Conservation (phyloP, 2,888 invertebrate genomes). For the Polyommatus icarus region DNA sequence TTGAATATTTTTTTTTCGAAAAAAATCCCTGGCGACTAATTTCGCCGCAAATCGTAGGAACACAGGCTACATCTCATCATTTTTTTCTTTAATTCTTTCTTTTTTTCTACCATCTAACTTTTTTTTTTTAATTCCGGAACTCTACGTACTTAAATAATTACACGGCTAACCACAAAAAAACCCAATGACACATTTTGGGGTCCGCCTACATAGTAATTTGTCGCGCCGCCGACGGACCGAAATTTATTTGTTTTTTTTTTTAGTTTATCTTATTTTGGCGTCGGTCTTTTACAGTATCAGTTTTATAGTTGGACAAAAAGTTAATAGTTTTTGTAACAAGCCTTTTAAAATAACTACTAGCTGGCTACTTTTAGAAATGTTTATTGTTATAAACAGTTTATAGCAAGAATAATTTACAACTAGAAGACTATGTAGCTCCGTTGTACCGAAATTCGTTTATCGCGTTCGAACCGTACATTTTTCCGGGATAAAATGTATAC, state of each 20-base stretch:
- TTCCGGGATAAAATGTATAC: too few relatives aligned
- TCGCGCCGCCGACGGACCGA: constrained; percentile 54
- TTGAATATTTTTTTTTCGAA: too few relatives aligned
- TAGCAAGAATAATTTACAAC: too few relatives aligned
- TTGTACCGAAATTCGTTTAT: too few relatives aligned
- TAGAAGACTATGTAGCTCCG: too few relatives aligned
- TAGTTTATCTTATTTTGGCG: constrained; percentile 35
- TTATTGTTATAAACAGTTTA: too few relatives aligned
- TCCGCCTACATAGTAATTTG: constrained; percentile 55
- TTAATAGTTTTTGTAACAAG: constrained; percentile 12
- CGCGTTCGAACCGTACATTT: too few relatives aligned
- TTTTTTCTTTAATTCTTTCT: background rate
- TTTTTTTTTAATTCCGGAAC: background rate
- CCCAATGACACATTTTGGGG: constrained; percentile 15
- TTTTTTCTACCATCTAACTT: background rate
- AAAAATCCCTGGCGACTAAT: background rate
- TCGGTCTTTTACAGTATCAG: constrained; percentile 4
- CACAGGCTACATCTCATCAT: background rate
- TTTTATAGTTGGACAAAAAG: constrained; percentile 1
- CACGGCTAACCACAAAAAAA: constrained; percentile 6
- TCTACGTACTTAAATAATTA: constrained; percentile 8
- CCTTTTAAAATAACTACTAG: constrained; percentile 12
- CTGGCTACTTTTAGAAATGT: background rate
- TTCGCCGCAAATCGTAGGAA: background rate
- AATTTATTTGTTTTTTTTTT: constrained; percentile 42